Evolutionary conservation across 2,113 vertebrate genomes (phyloP), one percentile per base, ranked within the genome.

Genomic region (Cygnus atratus): DNA sequence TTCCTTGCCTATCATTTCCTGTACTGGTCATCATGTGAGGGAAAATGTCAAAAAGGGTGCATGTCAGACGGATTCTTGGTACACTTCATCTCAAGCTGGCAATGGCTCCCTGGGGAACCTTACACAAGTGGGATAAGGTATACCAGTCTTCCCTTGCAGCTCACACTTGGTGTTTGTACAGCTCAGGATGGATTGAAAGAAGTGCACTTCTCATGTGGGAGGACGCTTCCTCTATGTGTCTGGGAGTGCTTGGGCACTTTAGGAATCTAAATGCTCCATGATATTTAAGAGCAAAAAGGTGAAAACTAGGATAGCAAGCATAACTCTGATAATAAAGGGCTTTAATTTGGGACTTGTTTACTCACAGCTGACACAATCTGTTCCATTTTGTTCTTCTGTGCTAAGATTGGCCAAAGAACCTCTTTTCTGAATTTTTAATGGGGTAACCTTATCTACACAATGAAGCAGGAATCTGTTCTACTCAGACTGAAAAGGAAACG

Each of bases 391-490:
- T 62, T 48, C 31, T 52, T 70, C 26, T 16, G 6, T 41, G 59
- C 46, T 88, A 35, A 63, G 63, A 55, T 5, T n/a, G 24, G 29
- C 59, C 50, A 67, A 50, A 50, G 28, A 17, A 21, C 26, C 4
- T 58, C 13, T 83, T 48, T 44, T 48, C 16, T 80, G 79, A 48
- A 37, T 68, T 73, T 10, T 55, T 41, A 37, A 5, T 59, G 21
- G 4, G 5, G 13, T 63, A 67, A 79, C 7, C 21, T 16, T n/a
- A 0, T 50, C 21, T 65, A 10, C 39, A 52, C 39, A 4, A 1
- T 55, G 79, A 37, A 0, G 8, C 9, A 10, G 37, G 46, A 90
- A 25, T 55, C 52, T 18, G 4, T 85, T 87, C 61, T 43, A 77
- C 18, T 78, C 37, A 59, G 66, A 79, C 52, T 41, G 26, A 79